Evolutionary conservation across 2,888 invertebrate species (phyloP).

Genomic region (Malacosoma neustria): DNA sequence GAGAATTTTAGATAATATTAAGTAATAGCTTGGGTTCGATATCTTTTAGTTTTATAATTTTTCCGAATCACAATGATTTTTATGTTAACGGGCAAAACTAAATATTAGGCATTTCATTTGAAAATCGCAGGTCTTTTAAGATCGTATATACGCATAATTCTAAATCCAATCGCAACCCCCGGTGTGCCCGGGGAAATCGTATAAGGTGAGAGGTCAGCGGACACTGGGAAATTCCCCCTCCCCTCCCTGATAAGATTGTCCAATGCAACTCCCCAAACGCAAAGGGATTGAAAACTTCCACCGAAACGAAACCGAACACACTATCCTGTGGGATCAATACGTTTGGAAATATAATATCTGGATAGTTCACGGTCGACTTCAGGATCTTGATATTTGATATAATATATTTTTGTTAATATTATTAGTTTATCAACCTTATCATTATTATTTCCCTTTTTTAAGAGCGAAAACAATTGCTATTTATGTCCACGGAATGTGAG

Average conservation of each 20-base stretch:
- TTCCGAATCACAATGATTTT: too few species aligned
- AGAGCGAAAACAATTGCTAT: too few species aligned
- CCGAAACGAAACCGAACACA: slow-evolving; percentile 67
- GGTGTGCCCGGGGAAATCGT: slow-evolving; percentile 57
- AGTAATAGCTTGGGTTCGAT: too few species aligned
- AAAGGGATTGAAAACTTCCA: slow-evolving; percentile 70
- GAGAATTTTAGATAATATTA: too few species aligned
- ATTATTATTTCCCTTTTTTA: too few species aligned
- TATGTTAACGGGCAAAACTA: too few species aligned
- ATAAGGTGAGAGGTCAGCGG: slow-evolving; percentile 62
- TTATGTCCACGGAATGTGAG: too few species aligned
- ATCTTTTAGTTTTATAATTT: too few species aligned
- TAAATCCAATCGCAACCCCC: slow-evolving; percentile 56
- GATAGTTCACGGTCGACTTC: slow-evolving; percentile 50
- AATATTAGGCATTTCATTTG: too few species aligned
- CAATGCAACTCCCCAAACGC: slow-evolving; percentile 71
- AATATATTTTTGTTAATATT: slow-evolving; percentile 34
- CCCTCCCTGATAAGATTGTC: slow-evolving; percentile 69
- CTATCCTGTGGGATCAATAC: slow-evolving; percentile 67
- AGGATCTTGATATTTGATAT: slow-evolving; percentile 34
- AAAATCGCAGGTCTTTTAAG: slow-evolving; percentile 46
- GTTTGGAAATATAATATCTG: slow-evolving; percentile 67
- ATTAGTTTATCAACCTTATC: slow-evolving; percentile 31
- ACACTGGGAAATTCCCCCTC: slow-evolving; percentile 64
- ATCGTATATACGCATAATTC: slow-evolving; percentile 57